A percentile compares a stretch with the other conserved stretches of the same genome.
Evolutionary conservation across 2,113 vertebrate genomes (phyloP).

Genomic region (Grus americana): DNA sequence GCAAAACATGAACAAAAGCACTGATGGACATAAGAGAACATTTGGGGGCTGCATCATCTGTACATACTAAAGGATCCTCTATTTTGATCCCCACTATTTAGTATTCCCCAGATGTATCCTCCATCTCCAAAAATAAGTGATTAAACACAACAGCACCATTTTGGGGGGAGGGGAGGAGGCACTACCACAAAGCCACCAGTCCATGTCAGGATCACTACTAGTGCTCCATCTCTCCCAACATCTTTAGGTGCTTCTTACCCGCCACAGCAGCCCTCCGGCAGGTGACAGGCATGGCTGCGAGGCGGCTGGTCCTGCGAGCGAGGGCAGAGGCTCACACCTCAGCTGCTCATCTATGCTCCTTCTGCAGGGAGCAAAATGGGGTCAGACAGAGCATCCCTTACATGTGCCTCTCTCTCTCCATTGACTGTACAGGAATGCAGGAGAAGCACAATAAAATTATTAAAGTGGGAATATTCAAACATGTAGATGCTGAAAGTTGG

Average conservation of each 20-base stretch:
- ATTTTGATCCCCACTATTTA: neutral
- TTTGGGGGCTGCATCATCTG: neutral
- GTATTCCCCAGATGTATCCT: neutral
- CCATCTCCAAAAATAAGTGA: neutral
- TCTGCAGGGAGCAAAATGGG: rapidly evolving
- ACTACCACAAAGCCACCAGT: rapidly evolving
- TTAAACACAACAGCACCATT: neutral
- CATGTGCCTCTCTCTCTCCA: neutral
- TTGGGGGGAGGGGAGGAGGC: neutral
- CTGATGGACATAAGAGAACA: neutral
- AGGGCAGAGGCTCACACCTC: neutral
- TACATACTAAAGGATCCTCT: neutral
- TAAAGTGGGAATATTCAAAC: neutral
- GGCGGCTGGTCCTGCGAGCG: rapidly evolving
- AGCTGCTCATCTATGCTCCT: neutral
- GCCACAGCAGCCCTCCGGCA: neutral
- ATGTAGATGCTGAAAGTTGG: neutral
- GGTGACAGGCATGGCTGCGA: rapidly evolving
- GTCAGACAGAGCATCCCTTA: neutral
- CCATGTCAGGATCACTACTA: neutral
- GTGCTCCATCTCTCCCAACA: neutral
- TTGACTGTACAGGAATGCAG: neutral
- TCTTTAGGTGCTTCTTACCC: neutral
- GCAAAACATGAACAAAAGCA: neutral
- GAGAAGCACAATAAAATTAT: neutral